Evolutionary conservation across 2,888 invertebrate species (phyloP).

Genomic region (Drosophila pseudotalamancana): DNA sequence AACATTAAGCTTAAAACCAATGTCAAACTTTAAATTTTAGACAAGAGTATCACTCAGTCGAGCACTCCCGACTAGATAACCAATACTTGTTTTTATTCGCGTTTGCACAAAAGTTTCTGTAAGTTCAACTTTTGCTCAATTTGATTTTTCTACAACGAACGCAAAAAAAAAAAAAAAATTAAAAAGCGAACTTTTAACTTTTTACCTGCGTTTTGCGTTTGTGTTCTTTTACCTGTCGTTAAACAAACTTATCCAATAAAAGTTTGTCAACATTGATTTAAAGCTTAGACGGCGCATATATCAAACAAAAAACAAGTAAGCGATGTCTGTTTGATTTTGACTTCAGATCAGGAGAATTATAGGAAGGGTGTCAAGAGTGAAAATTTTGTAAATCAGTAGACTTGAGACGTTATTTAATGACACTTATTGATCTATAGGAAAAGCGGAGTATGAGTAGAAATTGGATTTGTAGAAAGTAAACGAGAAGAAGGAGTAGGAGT

Average conservation of each 20-base stretch:
- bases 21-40: too few species aligned
- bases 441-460: too few species aligned
- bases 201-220: slow-evolving; percentile 59
- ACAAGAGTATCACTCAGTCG: not conserved
- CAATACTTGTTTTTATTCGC: slow-evolving; percentile 35
- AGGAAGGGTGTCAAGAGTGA: not conserved
- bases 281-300: slow-evolving; percentile 75
- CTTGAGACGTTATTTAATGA: not conserved
- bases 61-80: not conserved
- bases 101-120: slow-evolving; percentile 52
- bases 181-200: slow-evolving; percentile 59
- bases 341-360: not conserved
- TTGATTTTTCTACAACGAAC: slow-evolving; percentile 68
- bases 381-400: not conserved
- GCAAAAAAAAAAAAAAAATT: slow-evolving; percentile 24
- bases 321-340: slow-evolving; percentile 43
- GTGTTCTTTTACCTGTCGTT: slow-evolving; percentile 66
- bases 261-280: slow-evolving; percentile 84
- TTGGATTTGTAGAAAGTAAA: too few species aligned
- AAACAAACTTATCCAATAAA: slow-evolving; percentile 85
- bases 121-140: slow-evolving; percentile 76
- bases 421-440: not conserved
- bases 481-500: too few species aligned
- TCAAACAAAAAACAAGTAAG: slow-evolving; percentile 48
- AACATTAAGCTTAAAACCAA: too few species aligned